Base-by-base conservation (phyloP, 2,113 vertebrate species). In the Tringa solitaria region DNA sequence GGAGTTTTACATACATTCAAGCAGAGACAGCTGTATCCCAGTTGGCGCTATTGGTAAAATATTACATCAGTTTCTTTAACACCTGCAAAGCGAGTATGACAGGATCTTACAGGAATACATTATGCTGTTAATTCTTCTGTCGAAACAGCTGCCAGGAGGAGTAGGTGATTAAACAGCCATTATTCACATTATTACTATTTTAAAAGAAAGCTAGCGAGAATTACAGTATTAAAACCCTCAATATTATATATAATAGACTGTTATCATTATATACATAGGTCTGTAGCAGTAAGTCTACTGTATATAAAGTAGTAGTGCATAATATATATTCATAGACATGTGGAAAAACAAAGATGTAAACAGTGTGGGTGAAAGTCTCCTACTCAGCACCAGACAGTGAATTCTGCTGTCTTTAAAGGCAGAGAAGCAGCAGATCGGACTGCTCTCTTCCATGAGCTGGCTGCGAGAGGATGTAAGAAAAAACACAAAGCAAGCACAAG, bases 141-240 rank as follows among this genome's bases (percentile, higher is more conserved):
- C 10, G 27, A 81, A 96, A 83, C 30, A 94, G 72, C 57, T 86
- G 92, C 88, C 90, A 88, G 69, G 68, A 88, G n/a, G n/a, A 83
- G 33, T 2, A 43, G 51, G 60, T 86, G 88, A 97, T 95, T 86
- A 93, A 96, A 91, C 69, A 94, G 60, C 19, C 73, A 51, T 90
- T 93, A 92, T 67, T 92, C 76, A 56, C 57, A 35, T 89, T 75
- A 89, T 64, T 75, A 70, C 60, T 90, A 27, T 82, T 94, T 70
- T 78, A 84, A 95, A 84, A 28, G 83, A 81, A 94, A 88, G 26
- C 30, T 60, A 80, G 51, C 56, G 69, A 72, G 45, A 92, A 80
- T 90, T 51, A 21, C 17, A 41, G 57, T n/a, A 18, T n/a, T 56
- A n/a, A 77, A 53, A 1, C 6, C 23, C 56, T 74, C 41, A 50